Conservation (phyloP, 2,888 invertebrate genomes). For the Amphiduros pacificus region DNA sequence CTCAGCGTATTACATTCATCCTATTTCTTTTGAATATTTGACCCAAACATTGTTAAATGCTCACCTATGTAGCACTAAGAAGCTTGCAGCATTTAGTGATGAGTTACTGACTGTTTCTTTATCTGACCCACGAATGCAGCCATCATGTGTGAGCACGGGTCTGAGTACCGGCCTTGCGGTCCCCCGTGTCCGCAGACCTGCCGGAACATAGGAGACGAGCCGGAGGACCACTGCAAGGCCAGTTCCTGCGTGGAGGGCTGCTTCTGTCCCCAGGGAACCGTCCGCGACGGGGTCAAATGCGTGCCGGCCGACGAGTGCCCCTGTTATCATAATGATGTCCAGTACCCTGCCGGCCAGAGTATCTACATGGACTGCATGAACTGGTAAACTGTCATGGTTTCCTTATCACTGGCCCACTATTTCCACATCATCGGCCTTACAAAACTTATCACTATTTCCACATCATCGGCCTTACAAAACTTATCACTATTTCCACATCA, state of each 20-base stretch:
- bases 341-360: not conserved
- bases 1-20: not conserved
- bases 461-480: too few species aligned
- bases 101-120: not conserved
- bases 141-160: constrained; percentile 84
- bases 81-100: too few species aligned
- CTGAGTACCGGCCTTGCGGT: constrained; percentile 79
- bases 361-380: not conserved
- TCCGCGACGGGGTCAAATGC: constrained; percentile 32
- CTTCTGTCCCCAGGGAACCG: constrained; percentile 43
- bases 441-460: too few species aligned
- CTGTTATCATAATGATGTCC: not conserved
- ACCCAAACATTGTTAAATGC: not conserved
- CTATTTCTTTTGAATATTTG: not conserved
- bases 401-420: too few species aligned
- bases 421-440: too few species aligned
- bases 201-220: constrained; percentile 34
- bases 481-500: too few species aligned
- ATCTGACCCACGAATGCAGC: constrained; percentile 67
- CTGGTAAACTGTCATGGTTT: too few species aligned
- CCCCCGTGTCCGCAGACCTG: constrained; percentile 81
- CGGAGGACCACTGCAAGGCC: constrained; percentile 34
- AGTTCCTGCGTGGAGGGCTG: constrained; percentile 47
- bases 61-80: not conserved
- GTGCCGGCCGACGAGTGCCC: not conserved